phyloP scores from a whole-genome alignment of 2,888 invertebrate genomes.

The Deilephila elpenor region DNA sequence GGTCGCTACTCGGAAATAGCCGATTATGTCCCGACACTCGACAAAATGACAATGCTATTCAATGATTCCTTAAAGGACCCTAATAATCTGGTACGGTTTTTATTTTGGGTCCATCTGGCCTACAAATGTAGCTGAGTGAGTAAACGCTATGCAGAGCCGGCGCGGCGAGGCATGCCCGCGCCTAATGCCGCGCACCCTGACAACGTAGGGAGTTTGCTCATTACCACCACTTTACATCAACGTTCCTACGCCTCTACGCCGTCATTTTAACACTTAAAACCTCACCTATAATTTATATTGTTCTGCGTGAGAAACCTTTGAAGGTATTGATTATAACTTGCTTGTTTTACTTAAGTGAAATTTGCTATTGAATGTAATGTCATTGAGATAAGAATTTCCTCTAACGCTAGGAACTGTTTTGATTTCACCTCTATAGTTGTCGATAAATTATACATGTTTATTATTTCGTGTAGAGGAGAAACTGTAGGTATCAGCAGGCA shows the following conservation, averaged over 20 bases:
- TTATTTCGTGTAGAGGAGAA: not conserved
- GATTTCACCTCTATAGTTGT: not conserved
- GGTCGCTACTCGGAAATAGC: too few species aligned
- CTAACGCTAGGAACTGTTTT: not conserved
- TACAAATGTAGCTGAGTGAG: not conserved
- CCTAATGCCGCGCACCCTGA: slow-evolving; percentile 59
- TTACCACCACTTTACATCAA: slow-evolving; percentile 51
- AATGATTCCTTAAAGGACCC: too few species aligned
- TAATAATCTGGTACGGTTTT: too few species aligned
- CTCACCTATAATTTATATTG: not conserved
- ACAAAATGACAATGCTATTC: too few species aligned
- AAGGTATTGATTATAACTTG: not conserved
- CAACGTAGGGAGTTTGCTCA: slow-evolving; percentile 59
- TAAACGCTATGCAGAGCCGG: slow-evolving; percentile 30
- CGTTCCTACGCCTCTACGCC: slow-evolving; percentile 39
- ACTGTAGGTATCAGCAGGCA: too few species aligned
- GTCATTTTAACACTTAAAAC: not conserved
- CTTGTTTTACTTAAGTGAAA: slow-evolving; percentile 2
- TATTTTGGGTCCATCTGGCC: not conserved
- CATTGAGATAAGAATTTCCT: not conserved
- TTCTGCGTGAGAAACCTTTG: not conserved
- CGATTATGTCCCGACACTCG: not conserved
- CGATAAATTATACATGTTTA: not conserved
- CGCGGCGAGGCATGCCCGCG: slow-evolving; percentile 48
- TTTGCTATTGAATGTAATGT: not conserved